Base-by-base conservation (phyloP, 2,113 vertebrate genomes). In the Pelecanus crispus region DNA sequence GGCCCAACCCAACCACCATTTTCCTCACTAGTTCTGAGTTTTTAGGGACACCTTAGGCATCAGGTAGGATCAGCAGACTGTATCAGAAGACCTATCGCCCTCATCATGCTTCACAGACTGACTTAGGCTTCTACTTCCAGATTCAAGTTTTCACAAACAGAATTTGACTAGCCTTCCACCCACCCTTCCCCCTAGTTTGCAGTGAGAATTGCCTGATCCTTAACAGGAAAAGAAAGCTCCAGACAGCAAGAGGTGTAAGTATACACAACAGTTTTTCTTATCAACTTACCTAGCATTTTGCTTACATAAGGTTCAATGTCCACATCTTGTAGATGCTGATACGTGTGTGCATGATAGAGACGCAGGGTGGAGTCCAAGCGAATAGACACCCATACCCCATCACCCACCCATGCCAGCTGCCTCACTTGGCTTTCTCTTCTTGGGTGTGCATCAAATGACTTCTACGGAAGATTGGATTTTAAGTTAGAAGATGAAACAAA, bases 241-340 rank as follows among this genome's bases (percentile, higher is more conserved):
- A 85, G 47, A 6, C 7, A 91, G 31, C 32, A 73, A 42, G 38
- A 87, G 12, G 15, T n/a, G 6, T 24, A 34, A 63, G 42, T 61
- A n/a, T 3, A 25, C 28, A 25, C 28, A 71, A 0, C 14, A 28
- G 16, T 7, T 86, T 31, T 50, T 19, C 63, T 67, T 32, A 71
- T 13, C 55, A n/a, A 92, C 98, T 98, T 94, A 99, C 99, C 99
- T 19, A 99, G 96, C 99, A 99, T 99, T 98, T 99, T 99, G 98
- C 99, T 99, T 81, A 99, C 99, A 29, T 99, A 99, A 79, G 99
- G 99, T 88, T 99, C 99, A 52, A 99, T 99, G 98, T 99, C 99
- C 63, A 99, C 99, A n/a, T 99, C 99, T 96, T 99, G 99, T 17
- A 99, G 97, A 85, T 99, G 99, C 71, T 99, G 99, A 47, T 99